A percentile compares a stretch with the other conserved stretches of the same genome.
Evolutionary conservation across 2,113 vertebrate species (phyloP).

Genomic region (Mesitornis unicolor): DNA sequence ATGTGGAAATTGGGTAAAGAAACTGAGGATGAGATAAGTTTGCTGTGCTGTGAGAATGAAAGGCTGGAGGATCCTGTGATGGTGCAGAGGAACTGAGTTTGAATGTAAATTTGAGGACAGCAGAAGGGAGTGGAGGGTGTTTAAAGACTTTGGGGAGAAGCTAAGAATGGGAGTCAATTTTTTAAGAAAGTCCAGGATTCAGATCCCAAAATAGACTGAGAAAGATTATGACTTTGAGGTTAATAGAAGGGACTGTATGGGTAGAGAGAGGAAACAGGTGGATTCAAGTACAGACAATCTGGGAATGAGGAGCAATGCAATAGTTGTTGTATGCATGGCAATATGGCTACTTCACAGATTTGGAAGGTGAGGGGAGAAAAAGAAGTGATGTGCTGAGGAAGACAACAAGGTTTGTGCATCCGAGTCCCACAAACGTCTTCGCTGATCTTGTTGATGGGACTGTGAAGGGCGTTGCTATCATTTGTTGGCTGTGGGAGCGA

Average conservation of each 20-base stretch:
- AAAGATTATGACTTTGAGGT: neutral
- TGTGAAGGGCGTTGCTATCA: neutral
- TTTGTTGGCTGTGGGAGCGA: neutral
- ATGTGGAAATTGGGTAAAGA: neutral
- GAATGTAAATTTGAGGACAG: neutral
- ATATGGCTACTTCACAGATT: neutral
- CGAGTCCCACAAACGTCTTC: neutral
- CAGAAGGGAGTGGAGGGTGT: neutral
- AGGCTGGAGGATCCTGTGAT: neutral
- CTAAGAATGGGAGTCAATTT: neutral
- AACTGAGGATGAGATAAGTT: neutral
- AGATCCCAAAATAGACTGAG: neutral
- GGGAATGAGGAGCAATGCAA: neutral
- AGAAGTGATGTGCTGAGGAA: neutral
- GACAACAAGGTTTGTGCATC: accelerated
- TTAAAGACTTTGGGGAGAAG: neutral
- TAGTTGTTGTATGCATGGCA: neutral
- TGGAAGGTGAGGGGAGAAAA: neutral
- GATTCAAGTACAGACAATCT: neutral
- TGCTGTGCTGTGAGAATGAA: neutral
- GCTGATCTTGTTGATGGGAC: neutral
- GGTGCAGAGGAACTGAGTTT: neutral
- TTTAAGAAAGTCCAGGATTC: neutral
- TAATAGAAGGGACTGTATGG: neutral
- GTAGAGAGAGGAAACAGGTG: neutral